These are phyloP conservation scores for Carabus problematicus DNA, from an alignment of 2,888 invertebrate genomes.

Conservation along the genomic window DNA sequence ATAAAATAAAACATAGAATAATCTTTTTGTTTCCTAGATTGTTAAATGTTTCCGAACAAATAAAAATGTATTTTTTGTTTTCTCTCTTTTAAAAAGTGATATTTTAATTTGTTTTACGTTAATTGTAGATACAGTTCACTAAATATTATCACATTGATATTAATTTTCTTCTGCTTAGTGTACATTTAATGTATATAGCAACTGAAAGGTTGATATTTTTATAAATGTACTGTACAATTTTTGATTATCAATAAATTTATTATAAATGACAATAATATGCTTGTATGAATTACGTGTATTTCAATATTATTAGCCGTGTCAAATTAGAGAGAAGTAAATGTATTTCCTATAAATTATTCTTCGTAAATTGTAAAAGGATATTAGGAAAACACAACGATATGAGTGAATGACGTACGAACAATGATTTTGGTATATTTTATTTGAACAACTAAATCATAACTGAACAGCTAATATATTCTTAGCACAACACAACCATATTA, in stretches of 20 bases:
- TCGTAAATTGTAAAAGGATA: not conserved
- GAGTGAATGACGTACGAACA: not conserved
- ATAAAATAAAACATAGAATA: not conserved
- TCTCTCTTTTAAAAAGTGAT: no score
- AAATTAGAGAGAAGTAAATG: not conserved
- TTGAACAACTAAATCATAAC: conserved; percentile 42
- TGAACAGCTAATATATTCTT: conserved; percentile 47
- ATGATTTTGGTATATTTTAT: conserved; percentile 31
- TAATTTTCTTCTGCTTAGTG: no score
- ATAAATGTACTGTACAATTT: no score
- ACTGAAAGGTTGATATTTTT: no score
- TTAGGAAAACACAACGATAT: not conserved
- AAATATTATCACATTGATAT: no score
- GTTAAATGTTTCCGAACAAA: conserved; percentile 2
- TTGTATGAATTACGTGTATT: not conserved
- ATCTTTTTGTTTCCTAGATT: not conserved
- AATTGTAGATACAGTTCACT: no score
- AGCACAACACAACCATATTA: conserved; percentile 56
- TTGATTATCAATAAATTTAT: no score
- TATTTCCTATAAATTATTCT: not conserved
- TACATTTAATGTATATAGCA: no score
- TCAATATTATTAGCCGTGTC: not conserved
- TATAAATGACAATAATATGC: conserved; percentile 1
- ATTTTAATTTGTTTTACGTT: no score
- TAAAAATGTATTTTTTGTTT: conserved; percentile 5